Evolutionary conservation across 2,888 invertebrate genomes (phyloP), one percentile per base, ranked within the genome.

Genomic region (Aphidius colemani): DNA sequence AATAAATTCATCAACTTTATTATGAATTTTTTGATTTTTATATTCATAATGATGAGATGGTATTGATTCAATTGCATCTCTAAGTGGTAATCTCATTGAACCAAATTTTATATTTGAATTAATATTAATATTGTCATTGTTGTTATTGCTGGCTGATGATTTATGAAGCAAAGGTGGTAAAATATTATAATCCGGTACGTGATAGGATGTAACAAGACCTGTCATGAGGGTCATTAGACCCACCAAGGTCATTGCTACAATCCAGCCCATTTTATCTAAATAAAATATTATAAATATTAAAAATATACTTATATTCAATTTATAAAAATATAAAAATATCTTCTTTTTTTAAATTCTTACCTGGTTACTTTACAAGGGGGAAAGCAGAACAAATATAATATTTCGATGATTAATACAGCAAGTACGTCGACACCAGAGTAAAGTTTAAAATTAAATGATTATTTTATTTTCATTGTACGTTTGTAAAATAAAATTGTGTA

Each of bases 11-110:
- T 53, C 61, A 41, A 70, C 53, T n/a, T 61, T 64, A 13, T 71
- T 71, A 0, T 69, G 63, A 7, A 74, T 63, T 7, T 66, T 67
- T 43, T 69, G 64, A 48, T 66, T 63, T 11, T 53, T 67, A 2
- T 48, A 49, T 39, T 65, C 67, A 9, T 64, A 53, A 43, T 59
- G 53, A 43, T 59, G 64, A 56, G 72, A 71, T 7, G 82, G 80
- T 43, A 75, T 65, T n/a, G 76, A 70, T 82, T 94, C 93, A 3
- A 94, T 92, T 1, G 94, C 92, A 56, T 88, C 86, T 65, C 94
- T 85, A 65, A 93, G 83, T 0, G 93, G 93, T 58, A 89, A 76
- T 65, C 81, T 81, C 62, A 74, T 80, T 11, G 83, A 81, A 40
- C 85, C 85, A 68, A 78, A 84, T 63, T 79, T 79, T 40, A 78